Conservation (phyloP, 2,797 vertebrate genomes). For the Malacoctenus gilli region DNA sequence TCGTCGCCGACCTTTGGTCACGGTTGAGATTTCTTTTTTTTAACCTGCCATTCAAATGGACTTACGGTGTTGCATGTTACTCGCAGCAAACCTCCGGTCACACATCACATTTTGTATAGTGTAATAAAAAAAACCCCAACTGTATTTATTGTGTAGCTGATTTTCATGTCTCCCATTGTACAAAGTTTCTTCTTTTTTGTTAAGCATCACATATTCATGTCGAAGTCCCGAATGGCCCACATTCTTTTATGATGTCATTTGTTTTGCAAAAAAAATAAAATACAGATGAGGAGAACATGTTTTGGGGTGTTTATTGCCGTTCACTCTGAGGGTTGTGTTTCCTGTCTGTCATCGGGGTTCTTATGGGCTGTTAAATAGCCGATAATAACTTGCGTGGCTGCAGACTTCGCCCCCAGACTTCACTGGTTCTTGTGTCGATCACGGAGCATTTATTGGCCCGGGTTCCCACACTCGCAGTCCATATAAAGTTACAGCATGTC, state of each 20-base stretch:
- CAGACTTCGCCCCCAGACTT: too few species aligned
- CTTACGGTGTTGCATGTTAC: constrained; percentile 49
- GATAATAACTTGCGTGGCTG: neutral
- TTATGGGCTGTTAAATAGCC: neutral
- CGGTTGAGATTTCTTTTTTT: constrained; percentile 3
- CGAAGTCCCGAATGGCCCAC: constrained; percentile 10
- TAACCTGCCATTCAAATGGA: constrained; percentile 34
- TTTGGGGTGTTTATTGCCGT: constrained; percentile 20
- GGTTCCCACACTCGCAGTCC: too few species aligned
- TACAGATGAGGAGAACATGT: constrained; percentile 5
- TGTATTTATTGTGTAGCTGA: constrained; percentile 75
- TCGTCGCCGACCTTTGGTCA: neutral
- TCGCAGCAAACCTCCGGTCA: constrained; percentile 33
- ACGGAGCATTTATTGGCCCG: too few species aligned
- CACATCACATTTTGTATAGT: constrained; percentile 64
- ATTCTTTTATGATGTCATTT: constrained; percentile 71
- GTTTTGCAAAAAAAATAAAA: constrained; percentile 77
- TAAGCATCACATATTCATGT: constrained; percentile 32
- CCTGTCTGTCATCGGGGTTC: neutral
- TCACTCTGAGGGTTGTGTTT: neutral
- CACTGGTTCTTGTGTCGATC: too few species aligned
- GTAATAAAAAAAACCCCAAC: constrained; percentile 44
- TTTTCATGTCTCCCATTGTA: constrained; percentile 42
- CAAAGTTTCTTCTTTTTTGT: too few species aligned
- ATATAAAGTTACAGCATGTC: too few species aligned